Base-by-base conservation (phyloP, 2,797 vertebrate genomes). In the Myotis vivesi region DNA sequence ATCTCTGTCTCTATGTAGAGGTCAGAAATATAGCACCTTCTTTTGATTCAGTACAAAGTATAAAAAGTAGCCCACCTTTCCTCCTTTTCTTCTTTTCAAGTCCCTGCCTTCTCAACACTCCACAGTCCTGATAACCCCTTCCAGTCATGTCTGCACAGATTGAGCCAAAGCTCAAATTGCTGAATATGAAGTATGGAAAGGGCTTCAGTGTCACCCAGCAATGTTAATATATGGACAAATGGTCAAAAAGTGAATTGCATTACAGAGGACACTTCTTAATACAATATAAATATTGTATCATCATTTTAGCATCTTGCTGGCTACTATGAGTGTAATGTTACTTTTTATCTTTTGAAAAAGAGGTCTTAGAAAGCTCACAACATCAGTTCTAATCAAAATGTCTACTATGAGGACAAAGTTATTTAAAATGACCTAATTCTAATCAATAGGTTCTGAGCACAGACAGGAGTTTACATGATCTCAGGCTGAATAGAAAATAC, bases 191-290 rank as follows among this genome's bases (percentile, higher is more conserved):
- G 79, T 95, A 66, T 36, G 80, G 64, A 98, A 97, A 97, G 96
- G 82, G 93, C 91, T 91, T 97, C 33, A 41, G n/a, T 96, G 94
- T 96, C 92, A 98, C 73, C 95, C 68, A 94, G 83, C 96, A 97
- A 96, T 95, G 83, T 92, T 98, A 97, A 97, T 95, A 96, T 91
- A 93, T 89, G 93, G 30, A 38, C 87, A 97, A 98, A 97, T 94
- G 88, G 76, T 97, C 76, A 97, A 97, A 97, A 97, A 96, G 59
- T 95, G 41, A 73, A 90, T 95, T 97, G 71, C 62, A 96, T 96
- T 98, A 96, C 1, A 95, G 79, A 95, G 71, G 69, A 90, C 71
- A 95, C 23, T 93, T 94, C 79, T 59, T 49, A 94, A 83, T 90
- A 95, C 20, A 94, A 89, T 86, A 95, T 82, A 95, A 95, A 92